Evolutionary conservation across 2,888 invertebrate species (phyloP).

Genomic region (Cephus rjabovi): DNA sequence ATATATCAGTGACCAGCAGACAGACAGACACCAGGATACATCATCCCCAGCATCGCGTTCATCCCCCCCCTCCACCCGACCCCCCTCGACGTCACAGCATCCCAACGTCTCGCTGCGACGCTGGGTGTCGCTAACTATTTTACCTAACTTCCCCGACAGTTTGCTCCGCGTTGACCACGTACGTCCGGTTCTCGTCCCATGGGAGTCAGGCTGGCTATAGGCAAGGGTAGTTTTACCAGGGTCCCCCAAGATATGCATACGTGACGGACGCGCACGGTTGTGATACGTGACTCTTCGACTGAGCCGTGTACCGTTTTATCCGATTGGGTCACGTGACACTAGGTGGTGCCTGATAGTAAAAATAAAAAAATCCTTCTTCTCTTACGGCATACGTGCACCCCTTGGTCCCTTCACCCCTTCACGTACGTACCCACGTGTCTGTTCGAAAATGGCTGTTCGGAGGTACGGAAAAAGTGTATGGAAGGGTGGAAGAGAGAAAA

Average conservation of each 20-base stretch:
- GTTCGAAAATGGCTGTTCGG: background rate
- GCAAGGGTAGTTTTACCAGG: slow-evolving; percentile 50
- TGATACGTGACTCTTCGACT: slow-evolving; percentile 3
- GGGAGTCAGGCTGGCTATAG: slow-evolving; percentile 36
- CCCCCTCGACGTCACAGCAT: slow-evolving; percentile 33
- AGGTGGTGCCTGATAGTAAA: background rate
- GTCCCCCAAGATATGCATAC: slow-evolving; percentile 66
- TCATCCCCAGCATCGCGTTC: slow-evolving; percentile 23
- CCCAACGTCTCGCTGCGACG: slow-evolving; percentile 11
- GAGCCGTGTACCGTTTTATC: background rate
- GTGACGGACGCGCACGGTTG: slow-evolving; percentile 56
- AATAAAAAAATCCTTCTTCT: background rate
- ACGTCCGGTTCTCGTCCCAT: slow-evolving; percentile 61
- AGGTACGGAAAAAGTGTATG: background rate
- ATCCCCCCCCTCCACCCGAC: slow-evolving; percentile 7
- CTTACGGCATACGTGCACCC: background rate
- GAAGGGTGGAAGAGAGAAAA: background rate
- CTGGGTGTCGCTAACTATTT: slow-evolving; percentile 67
- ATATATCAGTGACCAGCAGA: slow-evolving; percentile 60
- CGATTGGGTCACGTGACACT: background rate
- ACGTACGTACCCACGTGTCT: background rate
- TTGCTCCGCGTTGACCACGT: slow-evolving; percentile 66
- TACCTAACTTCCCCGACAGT: slow-evolving; percentile 67
- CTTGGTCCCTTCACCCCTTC: slow-evolving; percentile 2
- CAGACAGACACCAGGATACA: slow-evolving; percentile 43